Evolutionary conservation across 2,888 invertebrate genomes (phyloP), one percentile per base, ranked within the genome.

Genomic region (Dasysyrphus tricinctus): DNA sequence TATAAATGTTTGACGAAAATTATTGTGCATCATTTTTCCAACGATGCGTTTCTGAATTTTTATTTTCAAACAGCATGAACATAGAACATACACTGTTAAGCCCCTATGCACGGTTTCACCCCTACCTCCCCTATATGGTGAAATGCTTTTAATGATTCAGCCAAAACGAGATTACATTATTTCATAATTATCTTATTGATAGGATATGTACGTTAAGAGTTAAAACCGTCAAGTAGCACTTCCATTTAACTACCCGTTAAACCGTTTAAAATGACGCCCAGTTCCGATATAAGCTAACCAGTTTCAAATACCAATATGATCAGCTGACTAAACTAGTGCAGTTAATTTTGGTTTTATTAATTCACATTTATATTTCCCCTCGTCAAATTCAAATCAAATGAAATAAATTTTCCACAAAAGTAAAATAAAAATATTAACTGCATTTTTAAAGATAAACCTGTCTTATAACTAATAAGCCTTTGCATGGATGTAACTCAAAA

Each of bases 401-500:
- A 47, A 65, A 65, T 65, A 61, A 7, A 24, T 39, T 24, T 61
- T 24, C 0, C n/a, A 8, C 32, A 9, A 32, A 47, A 65, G 11
- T 12, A 19, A 65, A 65, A 44, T 2, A 16, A 47, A 65, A 47
- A 7, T n/a, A 12, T 42, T 7, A 39, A 51, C 37, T 39, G 67
- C 51, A 67, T n/a, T 67, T 51, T 51, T 24, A 51, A 14, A 44
- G 44, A 65, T 65, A 32, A 65, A 65, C 65, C 47, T 47, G 65
- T 65, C 32, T 2, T 32, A 32, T n/a, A 63, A 47, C 16, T 29
- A 32, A 32, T 4, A n/a, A 19, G 34, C 2, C 34, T 37, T 59
- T 59, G 37, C 37, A 59, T 59, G 37, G 19, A 59, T 59, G 59
- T 19, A 57, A 16, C 8, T 32, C n/a, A 51, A 51, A 51, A 29